These are phyloP conservation scores for Ophonus ardosiacus DNA, from an alignment of 2,888 invertebrate species.

Conservation along the genomic window DNA sequence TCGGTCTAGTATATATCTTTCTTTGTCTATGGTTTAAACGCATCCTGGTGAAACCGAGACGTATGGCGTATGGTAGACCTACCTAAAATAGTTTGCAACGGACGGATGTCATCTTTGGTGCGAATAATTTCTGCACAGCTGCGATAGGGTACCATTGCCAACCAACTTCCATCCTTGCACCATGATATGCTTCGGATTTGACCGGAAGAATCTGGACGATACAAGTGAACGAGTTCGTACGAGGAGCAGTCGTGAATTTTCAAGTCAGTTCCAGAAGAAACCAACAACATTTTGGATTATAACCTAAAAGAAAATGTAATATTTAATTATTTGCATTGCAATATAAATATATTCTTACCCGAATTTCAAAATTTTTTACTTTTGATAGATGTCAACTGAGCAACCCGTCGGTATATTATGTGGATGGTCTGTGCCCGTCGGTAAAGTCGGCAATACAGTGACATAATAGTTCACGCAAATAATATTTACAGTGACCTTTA, in stretches of 20 bases:
- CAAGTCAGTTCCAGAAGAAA: constrained; percentile 78
- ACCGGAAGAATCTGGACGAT: constrained; percentile 72
- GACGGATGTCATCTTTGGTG: constrained; percentile 71
- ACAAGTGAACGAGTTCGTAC: constrained; percentile 78
- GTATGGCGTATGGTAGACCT: too few species aligned
- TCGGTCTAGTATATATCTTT: too few species aligned
- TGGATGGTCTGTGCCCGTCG: too few species aligned
- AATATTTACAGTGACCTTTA: too few species aligned
- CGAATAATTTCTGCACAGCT: constrained; percentile 73
- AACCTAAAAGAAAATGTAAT: constrained; percentile 1
- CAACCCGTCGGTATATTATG: background rate
- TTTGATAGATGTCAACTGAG: background rate
- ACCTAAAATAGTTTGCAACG: constrained; percentile 70
- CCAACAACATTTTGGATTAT: constrained; percentile 77
- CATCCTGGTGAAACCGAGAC: too few species aligned
- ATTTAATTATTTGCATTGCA: background rate
- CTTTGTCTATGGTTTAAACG: too few species aligned
- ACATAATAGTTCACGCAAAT: too few species aligned
- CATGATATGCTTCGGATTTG: constrained; percentile 72
- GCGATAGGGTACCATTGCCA: constrained; percentile 72
- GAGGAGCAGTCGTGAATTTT: constrained; percentile 78
- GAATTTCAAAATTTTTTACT: background rate
- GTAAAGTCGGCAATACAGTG: too few species aligned
- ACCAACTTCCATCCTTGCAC: constrained; percentile 74
- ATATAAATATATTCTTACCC: background rate